These are phyloP conservation scores for Meghimatium bilineatum DNA, from an alignment of 2,888 invertebrate genomes.

Conservation along the genomic window DNA sequence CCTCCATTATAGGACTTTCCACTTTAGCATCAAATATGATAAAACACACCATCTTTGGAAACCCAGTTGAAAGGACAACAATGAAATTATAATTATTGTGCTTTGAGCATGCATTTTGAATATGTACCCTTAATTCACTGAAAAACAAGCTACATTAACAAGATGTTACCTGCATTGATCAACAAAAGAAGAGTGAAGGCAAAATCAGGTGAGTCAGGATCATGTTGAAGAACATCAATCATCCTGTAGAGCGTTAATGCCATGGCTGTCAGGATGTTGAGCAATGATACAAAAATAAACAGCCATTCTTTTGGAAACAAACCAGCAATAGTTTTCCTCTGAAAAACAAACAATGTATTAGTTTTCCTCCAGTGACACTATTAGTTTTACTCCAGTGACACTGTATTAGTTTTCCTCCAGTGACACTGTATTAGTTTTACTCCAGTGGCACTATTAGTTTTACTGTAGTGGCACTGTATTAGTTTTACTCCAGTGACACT, in stretches of 20 bases:
- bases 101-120: no score
- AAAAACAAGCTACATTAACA: no score
- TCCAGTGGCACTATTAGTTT: no score
- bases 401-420: no score
- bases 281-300: conserved; percentile 63
- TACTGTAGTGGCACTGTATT: no score
- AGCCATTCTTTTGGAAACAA: conserved; percentile 65
- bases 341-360: conserved; percentile 28
- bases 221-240: conserved; percentile 56
- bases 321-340: conserved; percentile 69
- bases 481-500: no score
- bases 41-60: no score
- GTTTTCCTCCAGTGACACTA: neutral
- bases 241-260: conserved; percentile 67
- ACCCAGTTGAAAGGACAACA: neutral
- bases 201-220: conserved; percentile 63
- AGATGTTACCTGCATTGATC: conserved; percentile 70
- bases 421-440: no score
- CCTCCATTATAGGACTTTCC: no score
- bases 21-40: no score
- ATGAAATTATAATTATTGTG: neutral
- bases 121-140: no score
- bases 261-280: conserved; percentile 67
- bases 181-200: conserved; percentile 72
- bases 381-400: no score